Percentiles rank a stretch among this genome's conserved stretches.
Conservation (phyloP, 2,888 invertebrate species). For the Agrotis ipsilon region DNA sequence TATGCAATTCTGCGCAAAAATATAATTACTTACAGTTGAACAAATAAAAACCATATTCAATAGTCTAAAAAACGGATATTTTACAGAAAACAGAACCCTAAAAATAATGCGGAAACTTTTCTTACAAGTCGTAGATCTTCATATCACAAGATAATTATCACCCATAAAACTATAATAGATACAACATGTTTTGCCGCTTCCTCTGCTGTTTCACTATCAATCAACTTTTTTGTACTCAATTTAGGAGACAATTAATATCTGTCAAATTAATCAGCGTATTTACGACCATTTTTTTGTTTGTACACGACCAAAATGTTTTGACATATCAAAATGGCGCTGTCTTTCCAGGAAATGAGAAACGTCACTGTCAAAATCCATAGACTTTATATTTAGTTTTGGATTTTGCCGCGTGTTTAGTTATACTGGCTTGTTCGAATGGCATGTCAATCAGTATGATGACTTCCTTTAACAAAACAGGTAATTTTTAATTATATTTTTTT, state of each 20-base stretch:
- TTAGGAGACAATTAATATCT: conserved; percentile 52
- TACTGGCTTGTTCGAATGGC: not conserved
- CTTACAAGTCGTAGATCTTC: conserved; percentile 21
- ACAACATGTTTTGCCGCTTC: conserved; percentile 40
- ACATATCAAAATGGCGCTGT: conserved; percentile 2
- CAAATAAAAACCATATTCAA: not conserved
- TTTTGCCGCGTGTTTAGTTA: conserved; percentile 1
- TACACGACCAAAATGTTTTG: not conserved
- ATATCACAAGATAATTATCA: conserved; percentile 44
- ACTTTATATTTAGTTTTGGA: conserved; percentile 3
- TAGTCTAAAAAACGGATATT: not conserved
- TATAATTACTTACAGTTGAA: too few species aligned
- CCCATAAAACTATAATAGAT: conserved; percentile 42
- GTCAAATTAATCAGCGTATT: conserved; percentile 55
- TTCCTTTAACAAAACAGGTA: conserved; percentile 15
- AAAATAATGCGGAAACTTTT: conserved; percentile 7
- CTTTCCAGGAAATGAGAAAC: not conserved
- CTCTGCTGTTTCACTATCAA: conserved; percentile 26
- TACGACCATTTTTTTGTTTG: conserved; percentile 34
- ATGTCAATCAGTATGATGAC: conserved; percentile 38
- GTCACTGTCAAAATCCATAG: conserved; percentile 16
- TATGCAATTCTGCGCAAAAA: too few species aligned
- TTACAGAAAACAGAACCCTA: conserved; percentile 18
- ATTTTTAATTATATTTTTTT: conserved; percentile 21
- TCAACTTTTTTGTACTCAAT: conserved; percentile 41